phyloP scores from a whole-genome alignment of 1,140 invertebrate species.

The Meloidogyne floridensis region DNA sequence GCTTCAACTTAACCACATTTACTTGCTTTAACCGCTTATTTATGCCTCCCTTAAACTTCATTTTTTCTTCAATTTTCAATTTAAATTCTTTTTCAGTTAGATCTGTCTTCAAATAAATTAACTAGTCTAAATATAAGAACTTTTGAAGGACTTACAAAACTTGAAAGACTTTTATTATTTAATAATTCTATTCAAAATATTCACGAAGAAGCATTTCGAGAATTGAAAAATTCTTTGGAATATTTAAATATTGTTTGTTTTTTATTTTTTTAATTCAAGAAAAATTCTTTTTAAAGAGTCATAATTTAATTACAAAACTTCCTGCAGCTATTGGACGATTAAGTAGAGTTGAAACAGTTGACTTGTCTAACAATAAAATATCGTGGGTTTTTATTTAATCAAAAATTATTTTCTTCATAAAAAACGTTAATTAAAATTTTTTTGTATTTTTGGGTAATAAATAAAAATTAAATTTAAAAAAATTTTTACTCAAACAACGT shows the following conservation, averaged over 20 bases:
- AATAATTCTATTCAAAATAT: slow-evolving; percentile 54
- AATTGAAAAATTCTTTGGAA: slow-evolving; percentile 17
- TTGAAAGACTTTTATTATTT: slow-evolving; percentile 40
- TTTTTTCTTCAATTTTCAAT: neutral
- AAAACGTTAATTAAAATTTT: neutral
- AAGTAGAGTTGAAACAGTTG: slow-evolving; percentile 42
- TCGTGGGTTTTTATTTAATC: slow-evolving; percentile 34
- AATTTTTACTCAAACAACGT: neutral
- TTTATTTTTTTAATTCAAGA: neutral
- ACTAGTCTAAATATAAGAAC: slow-evolving; percentile 40
- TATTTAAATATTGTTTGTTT: slow-evolving; percentile 1
- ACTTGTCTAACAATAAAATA: slow-evolving; percentile 54
- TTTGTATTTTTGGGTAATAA: neutral
- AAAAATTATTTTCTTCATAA: neutral
- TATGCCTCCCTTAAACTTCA: neutral
- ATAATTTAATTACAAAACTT: slow-evolving; percentile 51
- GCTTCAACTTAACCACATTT: neutral
- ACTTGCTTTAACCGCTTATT: slow-evolving; percentile 21
- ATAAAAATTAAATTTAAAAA: neutral
- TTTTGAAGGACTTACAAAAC: slow-evolving; percentile 51
- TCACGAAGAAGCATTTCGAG: slow-evolving; percentile 48
- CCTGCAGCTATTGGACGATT: slow-evolving; percentile 54
- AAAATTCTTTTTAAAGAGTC: slow-evolving; percentile 31
- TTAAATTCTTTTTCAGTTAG: slow-evolving; percentile 49
- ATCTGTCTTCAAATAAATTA: slow-evolving; percentile 53